Evolutionary conservation across 2,888 invertebrate species (phyloP).

Genomic region (Napeogenes inachia): DNA sequence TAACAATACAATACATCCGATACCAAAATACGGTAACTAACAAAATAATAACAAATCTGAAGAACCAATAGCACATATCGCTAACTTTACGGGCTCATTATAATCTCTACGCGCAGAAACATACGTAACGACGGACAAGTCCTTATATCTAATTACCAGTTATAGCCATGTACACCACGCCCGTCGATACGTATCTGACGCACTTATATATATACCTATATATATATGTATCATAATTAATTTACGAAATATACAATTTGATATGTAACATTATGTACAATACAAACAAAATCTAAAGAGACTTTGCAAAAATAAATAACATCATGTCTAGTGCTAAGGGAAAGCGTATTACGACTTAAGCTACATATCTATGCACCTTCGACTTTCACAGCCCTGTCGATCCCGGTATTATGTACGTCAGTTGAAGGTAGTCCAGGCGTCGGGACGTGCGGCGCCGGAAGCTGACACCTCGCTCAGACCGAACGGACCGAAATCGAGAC

Average conservation of each 20-base stretch:
- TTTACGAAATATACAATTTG: constrained; percentile 48
- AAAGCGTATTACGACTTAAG: constrained; percentile 31
- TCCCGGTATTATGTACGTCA: constrained; percentile 32
- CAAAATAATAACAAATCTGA: constrained; percentile 32
- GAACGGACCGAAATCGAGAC: constrained; percentile 80
- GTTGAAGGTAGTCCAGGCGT: constrained; percentile 70
- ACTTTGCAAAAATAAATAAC: constrained; percentile 48
- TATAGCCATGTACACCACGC: neutral
- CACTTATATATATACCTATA: constrained; percentile 10
- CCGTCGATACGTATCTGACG: neutral
- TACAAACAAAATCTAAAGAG: constrained; percentile 37
- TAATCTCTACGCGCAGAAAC: neutral
- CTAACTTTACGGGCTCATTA: neutral
- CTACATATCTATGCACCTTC: constrained; percentile 33
- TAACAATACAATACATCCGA: constrained; percentile 3
- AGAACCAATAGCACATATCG: constrained; percentile 37
- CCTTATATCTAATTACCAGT: no score
- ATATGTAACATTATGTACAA: constrained; percentile 66
- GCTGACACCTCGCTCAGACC: constrained; percentile 68
- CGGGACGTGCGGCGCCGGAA: constrained; percentile 47
- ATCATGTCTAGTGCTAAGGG: constrained; percentile 38
- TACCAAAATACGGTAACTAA: constrained; percentile 23
- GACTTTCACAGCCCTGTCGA: constrained; percentile 19
- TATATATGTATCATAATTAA: constrained; percentile 27
- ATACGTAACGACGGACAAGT: no score